Conservation (phyloP, 2,797 vertebrate genomes). For the Agapornis canus region DNA sequence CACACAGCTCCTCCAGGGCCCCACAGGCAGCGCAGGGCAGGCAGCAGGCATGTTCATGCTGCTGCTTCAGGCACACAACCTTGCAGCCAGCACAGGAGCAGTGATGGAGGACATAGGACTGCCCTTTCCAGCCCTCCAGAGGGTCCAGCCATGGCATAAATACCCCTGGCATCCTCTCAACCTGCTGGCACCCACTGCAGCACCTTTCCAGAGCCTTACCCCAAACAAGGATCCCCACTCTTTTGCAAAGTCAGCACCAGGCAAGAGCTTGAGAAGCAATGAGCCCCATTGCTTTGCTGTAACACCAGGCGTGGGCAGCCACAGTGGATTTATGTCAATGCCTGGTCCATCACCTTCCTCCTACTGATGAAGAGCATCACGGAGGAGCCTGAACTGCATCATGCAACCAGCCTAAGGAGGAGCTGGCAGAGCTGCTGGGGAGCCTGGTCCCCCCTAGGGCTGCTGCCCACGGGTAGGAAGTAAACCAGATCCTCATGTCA, state of each 20-base stretch:
- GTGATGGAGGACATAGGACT: accelerated
- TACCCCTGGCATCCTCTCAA: not conserved
- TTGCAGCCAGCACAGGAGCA: not conserved
- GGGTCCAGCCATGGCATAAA: accelerated
- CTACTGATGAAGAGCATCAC: not conserved
- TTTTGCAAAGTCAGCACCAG: not conserved
- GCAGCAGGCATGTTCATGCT: not conserved
- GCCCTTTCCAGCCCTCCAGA: not conserved
- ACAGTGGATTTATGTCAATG: not conserved
- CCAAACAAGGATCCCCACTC: not conserved
- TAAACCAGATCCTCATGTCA: not conserved
- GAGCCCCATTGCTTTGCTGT: accelerated
- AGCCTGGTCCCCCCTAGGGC: not conserved
- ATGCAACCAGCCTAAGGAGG: not conserved
- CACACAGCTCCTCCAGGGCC: accelerated
- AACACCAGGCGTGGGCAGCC: not conserved
- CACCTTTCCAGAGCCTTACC: not conserved
- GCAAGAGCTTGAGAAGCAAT: not conserved
- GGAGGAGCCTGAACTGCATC: not conserved
- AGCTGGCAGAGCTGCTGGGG: not conserved
- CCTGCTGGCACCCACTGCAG: not conserved
- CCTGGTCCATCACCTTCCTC: not conserved
- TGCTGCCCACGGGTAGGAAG: accelerated
- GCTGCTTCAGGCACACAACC: not conserved
- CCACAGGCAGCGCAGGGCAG: not conserved